A percentile compares a stretch with the other conserved stretches of the same genome.
Conservation (phyloP, 2,113 vertebrate species). For the Lynx canadensis region DNA sequence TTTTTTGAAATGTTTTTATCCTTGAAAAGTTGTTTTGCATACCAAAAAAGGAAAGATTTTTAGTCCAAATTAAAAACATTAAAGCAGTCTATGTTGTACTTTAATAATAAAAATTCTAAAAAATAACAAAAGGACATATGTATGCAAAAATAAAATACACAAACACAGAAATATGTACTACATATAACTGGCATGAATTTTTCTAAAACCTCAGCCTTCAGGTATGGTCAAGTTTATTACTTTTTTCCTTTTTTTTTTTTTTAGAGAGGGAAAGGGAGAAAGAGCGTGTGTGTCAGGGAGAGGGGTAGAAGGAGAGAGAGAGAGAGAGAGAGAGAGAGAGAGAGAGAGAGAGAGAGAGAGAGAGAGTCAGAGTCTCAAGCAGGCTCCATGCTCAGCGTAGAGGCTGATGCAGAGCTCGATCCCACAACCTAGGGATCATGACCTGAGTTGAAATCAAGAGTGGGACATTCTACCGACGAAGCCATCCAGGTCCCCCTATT, state of each 20-base stretch:
- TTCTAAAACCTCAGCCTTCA: background rate
- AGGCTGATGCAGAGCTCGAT: no score
- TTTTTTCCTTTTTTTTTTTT: background rate
- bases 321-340: no score
- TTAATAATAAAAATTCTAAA: background rate
- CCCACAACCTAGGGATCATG: no score
- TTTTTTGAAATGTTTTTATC: slow-evolving; percentile 42
- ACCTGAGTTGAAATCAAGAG: no score
- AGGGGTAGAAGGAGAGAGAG: no score
- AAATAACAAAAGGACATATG: background rate
- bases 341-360: no score
- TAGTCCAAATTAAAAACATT: slow-evolving; percentile 44
- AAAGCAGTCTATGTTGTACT: slow-evolving; percentile 2
- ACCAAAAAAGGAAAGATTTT: slow-evolving; percentile 66
- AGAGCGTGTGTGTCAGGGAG: no score
- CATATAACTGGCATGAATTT: background rate
- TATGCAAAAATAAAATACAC: background rate
- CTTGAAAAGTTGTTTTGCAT: slow-evolving; percentile 56
- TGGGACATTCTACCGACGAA: no score
- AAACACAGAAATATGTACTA: background rate
- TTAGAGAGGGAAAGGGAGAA: no score
- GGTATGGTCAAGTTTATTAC: background rate
- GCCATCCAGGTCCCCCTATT: no score
- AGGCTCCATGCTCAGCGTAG: no score
- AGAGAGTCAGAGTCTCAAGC: no score